phyloP scores from a whole-genome alignment of 2,113 vertebrate species.

The Actinemys pallida region DNA sequence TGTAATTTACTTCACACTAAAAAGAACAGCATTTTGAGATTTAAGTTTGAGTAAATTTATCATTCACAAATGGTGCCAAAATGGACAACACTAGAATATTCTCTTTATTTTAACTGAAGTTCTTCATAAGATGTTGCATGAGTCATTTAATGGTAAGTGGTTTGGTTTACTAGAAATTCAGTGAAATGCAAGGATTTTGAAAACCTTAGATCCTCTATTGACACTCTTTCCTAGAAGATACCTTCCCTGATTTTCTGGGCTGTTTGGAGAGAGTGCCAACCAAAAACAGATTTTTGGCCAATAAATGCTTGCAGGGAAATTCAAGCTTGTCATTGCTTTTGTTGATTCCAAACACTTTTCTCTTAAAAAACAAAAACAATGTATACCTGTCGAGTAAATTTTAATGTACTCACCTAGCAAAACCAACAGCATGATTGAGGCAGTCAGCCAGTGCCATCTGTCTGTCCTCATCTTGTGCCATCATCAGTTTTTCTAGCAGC shows the following conservation, averaged over 20 bases:
- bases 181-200: neutral
- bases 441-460: constrained; percentile 92
- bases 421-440: constrained; percentile 95
- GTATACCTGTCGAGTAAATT: neutral
- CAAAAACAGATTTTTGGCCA: neutral
- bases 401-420: constrained; percentile 88
- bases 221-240: neutral
- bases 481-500: constrained; percentile 89
- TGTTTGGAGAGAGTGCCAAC: neutral
- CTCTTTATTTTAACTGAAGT: neutral
- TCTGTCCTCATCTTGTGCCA: constrained; percentile 90
- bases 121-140: neutral
- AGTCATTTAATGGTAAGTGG: neutral
- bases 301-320: neutral
- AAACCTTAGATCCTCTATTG: neutral
- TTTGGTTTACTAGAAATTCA: neutral
- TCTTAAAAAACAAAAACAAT: neutral
- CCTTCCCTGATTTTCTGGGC: neutral
- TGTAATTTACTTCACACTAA: neutral
- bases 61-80: neutral
- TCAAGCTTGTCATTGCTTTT: neutral
- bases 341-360: neutral
- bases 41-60: neutral
- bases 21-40: neutral
- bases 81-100: neutral